Evolutionary conservation across 37 sponge, comb jelly and placozoan species (phyloP).

Genomic region (Mnemiopsis leidyi): DNA sequence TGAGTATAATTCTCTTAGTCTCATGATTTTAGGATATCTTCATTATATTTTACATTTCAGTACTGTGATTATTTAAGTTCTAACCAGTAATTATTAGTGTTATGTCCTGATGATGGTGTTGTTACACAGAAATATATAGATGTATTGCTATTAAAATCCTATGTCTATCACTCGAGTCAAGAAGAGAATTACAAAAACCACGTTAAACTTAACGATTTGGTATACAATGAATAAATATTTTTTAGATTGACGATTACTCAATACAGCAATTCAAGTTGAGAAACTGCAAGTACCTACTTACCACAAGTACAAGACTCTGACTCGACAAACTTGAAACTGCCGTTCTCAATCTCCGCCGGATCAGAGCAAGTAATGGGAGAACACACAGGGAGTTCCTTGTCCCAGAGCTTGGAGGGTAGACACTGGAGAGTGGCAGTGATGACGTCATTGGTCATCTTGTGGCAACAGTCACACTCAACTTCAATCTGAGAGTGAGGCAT

Average conservation of each 20-base stretch:
- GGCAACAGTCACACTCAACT: slow-evolving; percentile 30
- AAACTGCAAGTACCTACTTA: neutral
- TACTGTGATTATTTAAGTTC: too few relatives aligned
- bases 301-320: neutral
- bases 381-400: neutral
- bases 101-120: too few relatives aligned
- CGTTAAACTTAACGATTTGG: neutral
- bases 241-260: neutral
- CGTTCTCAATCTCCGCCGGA: neutral
- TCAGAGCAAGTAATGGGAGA: neutral
- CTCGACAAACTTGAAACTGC: neutral
- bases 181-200: too few relatives aligned
- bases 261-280: neutral
- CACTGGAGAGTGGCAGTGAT: neutral
- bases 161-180: too few relatives aligned
- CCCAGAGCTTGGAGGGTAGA: slow-evolving; percentile 28
- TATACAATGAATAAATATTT: neutral
- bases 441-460: neutral
- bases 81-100: too few relatives aligned
- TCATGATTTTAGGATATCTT: too few relatives aligned
- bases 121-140: too few relatives aligned
- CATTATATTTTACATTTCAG: too few relatives aligned
- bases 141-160: too few relatives aligned
- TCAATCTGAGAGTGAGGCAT: too few relatives aligned
- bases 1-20: too few relatives aligned